Percentiles rank a stretch among this genome's conserved stretches.
phyloP scores from a whole-genome alignment of 2,888 invertebrate species.

The Orthonevra nobilis region DNA sequence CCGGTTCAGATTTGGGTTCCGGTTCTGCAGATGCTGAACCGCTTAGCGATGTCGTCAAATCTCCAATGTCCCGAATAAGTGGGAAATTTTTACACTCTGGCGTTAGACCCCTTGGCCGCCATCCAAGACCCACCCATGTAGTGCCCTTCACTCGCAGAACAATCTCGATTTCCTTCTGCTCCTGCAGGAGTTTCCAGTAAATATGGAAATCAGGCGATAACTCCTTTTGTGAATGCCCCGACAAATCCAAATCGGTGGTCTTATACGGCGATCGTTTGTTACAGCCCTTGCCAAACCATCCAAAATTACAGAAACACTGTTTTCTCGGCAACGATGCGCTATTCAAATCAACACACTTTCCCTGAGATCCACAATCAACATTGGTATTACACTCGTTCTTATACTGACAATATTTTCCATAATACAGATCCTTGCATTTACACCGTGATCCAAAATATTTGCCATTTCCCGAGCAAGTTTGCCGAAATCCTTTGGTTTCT shows the following conservation, averaged over 20 bases:
- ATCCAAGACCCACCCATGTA: constrained; percentile 93
- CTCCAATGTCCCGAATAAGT: constrained; percentile 81
- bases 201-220: constrained; percentile 88
- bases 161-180: constrained; percentile 92
- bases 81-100: constrained; percentile 91
- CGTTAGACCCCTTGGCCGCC: constrained; percentile 90
- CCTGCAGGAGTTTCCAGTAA: constrained; percentile 92
- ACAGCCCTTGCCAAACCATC: constrained; percentile 93
- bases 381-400: constrained; percentile 92
- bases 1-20: constrained; percentile 78
- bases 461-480: constrained; percentile 92
- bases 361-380: constrained; percentile 91
- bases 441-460: constrained; percentile 88
- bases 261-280: constrained; percentile 89
- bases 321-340: constrained; percentile 90
- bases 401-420: constrained; percentile 92
- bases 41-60: constrained; percentile 74
- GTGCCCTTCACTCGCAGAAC: constrained; percentile 93
- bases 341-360: constrained; percentile 90
- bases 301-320: constrained; percentile 94
- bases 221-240: constrained; percentile 85
- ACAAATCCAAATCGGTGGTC: constrained; percentile 86
- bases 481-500: constrained; percentile 87
- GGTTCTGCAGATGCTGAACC: constrained; percentile 75
- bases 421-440: constrained; percentile 90